Conservation (phyloP, 2,888 invertebrate genomes). For the Erebia epiphron region DNA sequence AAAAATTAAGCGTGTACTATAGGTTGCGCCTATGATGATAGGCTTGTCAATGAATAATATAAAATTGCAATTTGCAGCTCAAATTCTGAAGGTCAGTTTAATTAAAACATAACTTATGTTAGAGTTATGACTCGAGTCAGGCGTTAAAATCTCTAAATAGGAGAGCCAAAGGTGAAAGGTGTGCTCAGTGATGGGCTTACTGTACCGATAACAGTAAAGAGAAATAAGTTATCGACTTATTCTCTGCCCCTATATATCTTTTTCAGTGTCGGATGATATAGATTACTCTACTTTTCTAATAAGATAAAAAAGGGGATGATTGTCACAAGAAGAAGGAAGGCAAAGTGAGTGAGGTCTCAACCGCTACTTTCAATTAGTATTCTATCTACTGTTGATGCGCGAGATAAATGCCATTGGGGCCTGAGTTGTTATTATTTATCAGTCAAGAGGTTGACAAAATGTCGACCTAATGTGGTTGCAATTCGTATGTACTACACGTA, state of each 20-base stretch:
- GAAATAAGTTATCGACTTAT: too few species aligned
- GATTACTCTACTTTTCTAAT: too few species aligned
- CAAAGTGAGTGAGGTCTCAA: slow-evolving; percentile 20
- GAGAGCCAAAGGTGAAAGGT: too few species aligned
- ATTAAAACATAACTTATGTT: not conserved
- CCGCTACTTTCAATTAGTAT: slow-evolving; percentile 10
- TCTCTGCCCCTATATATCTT: too few species aligned
- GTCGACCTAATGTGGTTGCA: too few species aligned
- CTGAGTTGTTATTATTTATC: not conserved
- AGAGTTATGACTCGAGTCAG: not conserved
- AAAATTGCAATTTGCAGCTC: not conserved
- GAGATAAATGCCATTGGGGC: not conserved
- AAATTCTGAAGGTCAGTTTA: not conserved
- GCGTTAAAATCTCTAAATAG: not conserved
- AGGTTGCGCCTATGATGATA: not conserved
- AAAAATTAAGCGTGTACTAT: not conserved
- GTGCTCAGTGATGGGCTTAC: not conserved
- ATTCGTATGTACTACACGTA: too few species aligned
- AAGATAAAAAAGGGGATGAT: not conserved
- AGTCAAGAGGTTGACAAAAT: too few species aligned
- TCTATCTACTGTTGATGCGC: slow-evolving; percentile 1
- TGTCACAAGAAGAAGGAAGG: not conserved
- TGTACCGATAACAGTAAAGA: too few species aligned
- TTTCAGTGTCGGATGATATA: too few species aligned
- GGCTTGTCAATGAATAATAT: not conserved